Evolutionary conservation across 2,888 invertebrate genomes (phyloP).

Genomic region (Scaeva pyrastri): DNA sequence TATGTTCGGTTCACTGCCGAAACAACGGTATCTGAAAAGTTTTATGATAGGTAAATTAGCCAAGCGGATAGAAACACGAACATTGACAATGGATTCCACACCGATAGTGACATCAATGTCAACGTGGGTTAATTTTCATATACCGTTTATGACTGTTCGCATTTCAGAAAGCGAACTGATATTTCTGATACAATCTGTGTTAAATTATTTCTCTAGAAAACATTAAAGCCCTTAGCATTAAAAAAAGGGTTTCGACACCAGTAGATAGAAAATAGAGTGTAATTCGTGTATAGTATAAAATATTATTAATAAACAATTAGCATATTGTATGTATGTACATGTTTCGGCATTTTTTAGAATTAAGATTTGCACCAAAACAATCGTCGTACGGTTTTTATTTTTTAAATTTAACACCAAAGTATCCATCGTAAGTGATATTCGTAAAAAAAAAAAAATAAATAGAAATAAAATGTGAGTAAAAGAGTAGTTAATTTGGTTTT

Average conservation of each 20-base stretch:
- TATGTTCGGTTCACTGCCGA: too few relatives aligned
- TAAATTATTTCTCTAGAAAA: constrained; percentile 5
- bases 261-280: constrained; percentile 42
- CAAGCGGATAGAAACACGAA: too few relatives aligned
- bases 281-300: constrained; percentile 40
- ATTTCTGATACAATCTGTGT: not conserved
- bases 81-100: too few relatives aligned
- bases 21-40: too few relatives aligned
- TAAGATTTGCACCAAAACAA: constrained; percentile 75
- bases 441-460: constrained; percentile 45
- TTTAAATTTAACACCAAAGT: constrained; percentile 42
- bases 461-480: constrained; percentile 43
- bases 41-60: too few relatives aligned
- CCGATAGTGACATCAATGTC: too few relatives aligned
- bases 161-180: too few relatives aligned
- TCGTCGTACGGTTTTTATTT: constrained; percentile 68
- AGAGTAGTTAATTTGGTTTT: not conserved
- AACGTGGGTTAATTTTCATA: too few relatives aligned
- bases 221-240: not conserved
- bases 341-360: constrained; percentile 59
- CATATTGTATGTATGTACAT: constrained; percentile 25
- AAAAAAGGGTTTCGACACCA: constrained; percentile 15
- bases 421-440: constrained; percentile 62
- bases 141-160: too few relatives aligned
- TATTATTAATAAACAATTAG: constrained; percentile 16